Evolutionary conservation across 2,113 vertebrate genomes (phyloP), one percentile per base, ranked within the genome.

Genomic region (Tamias sibiricus): DNA sequence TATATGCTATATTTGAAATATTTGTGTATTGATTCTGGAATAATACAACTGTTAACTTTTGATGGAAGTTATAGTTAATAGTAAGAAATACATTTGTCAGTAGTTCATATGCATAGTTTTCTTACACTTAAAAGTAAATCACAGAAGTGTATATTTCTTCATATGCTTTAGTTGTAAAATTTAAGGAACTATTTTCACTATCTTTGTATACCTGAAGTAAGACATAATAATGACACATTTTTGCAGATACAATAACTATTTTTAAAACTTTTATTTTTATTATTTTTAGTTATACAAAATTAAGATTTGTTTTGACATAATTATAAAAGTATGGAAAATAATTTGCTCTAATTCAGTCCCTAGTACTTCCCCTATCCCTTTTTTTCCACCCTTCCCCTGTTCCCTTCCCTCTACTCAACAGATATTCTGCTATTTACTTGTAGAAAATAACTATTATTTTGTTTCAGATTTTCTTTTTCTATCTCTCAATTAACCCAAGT

Each of bases 1-100:
- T 77, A 52, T 75, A 89, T 81, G 7, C 52, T 76, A 8, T 57
- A 44, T 81, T 91, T 87, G 54, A 95, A 90, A 90, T 81, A 90
- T 44, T 54, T 82, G n/a, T 40, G 44, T 62, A 64, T 28, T 87
- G 64, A 54, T 91, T 89, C 71, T 79, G 68, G 54, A 84, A 68
- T 86, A 68, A 66, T 59, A 19, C 30, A 62, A 13, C 35, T 79
- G 44, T 59, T 91, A 54, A 12, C 64, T 14, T 87, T 79, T 92
- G 37, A 69, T 71, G 17, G 42, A 87, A 94, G 2, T 74, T 52
- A 26, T 26, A 47, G 30, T 32, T 57, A 42, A 96, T 42, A 59
- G 35, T 64, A 47, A 42, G 12, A 80, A 92, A 80, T 86, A 22
- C 24, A 30, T 64, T 62, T 71, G 16, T 87, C 82, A 71, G 69